These are phyloP conservation scores for Helleia helle DNA, from an alignment of 2,888 invertebrate species.

Conservation along the genomic window DNA sequence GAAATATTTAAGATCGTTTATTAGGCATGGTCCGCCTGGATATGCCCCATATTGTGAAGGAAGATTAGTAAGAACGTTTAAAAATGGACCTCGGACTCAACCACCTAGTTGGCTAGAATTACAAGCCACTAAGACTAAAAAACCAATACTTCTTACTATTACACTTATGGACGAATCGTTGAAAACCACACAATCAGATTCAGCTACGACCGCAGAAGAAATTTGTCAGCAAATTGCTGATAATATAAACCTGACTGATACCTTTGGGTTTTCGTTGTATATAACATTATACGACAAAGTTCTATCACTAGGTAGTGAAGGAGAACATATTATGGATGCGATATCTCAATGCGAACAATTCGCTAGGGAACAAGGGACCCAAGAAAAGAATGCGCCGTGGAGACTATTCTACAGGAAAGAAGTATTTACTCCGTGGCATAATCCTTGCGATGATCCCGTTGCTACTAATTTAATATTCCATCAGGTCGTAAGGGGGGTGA, in stretches of 20 bases:
- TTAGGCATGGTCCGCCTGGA: slow-evolving; percentile 88
- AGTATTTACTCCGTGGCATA: slow-evolving; percentile 94
- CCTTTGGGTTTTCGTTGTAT: slow-evolving; percentile 94
- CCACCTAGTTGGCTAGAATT: slow-evolving; percentile 95
- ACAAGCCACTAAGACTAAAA: slow-evolving; percentile 87
- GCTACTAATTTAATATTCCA: slow-evolving; percentile 93
- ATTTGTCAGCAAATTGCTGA: slow-evolving; percentile 86
- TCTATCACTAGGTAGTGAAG: slow-evolving; percentile 89
- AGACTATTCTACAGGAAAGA: slow-evolving; percentile 90
- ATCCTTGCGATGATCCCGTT: slow-evolving; percentile 84
- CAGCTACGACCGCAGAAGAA: slow-evolving; percentile 92
- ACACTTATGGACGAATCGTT: slow-evolving; percentile 91
- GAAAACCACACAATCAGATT: slow-evolving; percentile 88
- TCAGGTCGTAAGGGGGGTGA: slow-evolving; percentile 90
- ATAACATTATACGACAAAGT: slow-evolving; percentile 93
- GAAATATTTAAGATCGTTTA: slow-evolving; percentile 90
- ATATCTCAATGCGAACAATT: slow-evolving; percentile 97
- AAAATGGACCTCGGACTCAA: slow-evolving; percentile 91
- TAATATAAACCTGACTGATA: slow-evolving; percentile 83
- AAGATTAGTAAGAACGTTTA: slow-evolving; percentile 85
- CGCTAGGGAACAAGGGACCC: slow-evolving; percentile 90
- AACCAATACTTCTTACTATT: slow-evolving; percentile 86
- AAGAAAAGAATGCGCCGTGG: slow-evolving; percentile 91
- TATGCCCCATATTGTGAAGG: slow-evolving; percentile 93
- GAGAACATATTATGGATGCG: slow-evolving; percentile 96